A percentile compares a stretch with the other conserved stretches of the same genome.
phyloP scores from a whole-genome alignment of 1,140 invertebrate species.

The Hylaeus anthracinus region DNA sequence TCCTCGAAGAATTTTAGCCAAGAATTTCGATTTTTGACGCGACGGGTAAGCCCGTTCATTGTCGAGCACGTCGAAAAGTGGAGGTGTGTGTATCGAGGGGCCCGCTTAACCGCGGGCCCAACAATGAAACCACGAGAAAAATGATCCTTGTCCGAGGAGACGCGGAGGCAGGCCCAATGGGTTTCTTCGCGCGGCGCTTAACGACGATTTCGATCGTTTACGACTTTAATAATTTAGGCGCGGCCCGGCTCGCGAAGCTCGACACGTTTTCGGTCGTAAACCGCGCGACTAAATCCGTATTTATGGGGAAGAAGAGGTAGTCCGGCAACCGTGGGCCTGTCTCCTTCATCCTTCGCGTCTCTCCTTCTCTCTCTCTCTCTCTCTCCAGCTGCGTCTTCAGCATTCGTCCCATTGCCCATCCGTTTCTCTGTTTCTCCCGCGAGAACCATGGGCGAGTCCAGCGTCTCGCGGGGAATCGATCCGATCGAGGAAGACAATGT shows the following conservation, averaged over 20 bases:
- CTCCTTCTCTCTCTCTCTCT: conserved; percentile 10
- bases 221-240: conserved; percentile 81
- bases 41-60: conserved; percentile 48
- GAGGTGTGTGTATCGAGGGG: conserved; percentile 6
- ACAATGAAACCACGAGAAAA: conserved; percentile 71
- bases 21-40: no score
- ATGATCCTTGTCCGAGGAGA: conserved; percentile 60
- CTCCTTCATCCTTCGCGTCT: conserved; percentile 35
- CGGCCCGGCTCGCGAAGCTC: conserved; percentile 77
- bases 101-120: conserved; percentile 45
- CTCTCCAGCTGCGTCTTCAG: not conserved
- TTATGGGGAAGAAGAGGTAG: conserved; percentile 78
- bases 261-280: conserved; percentile 81
- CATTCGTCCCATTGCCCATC: conserved; percentile 12
- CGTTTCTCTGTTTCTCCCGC: conserved; percentile 39
- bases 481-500: conserved; percentile 22
- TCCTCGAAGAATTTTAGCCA: no score
- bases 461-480: conserved; percentile 10
- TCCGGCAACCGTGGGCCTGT: conserved; percentile 60
- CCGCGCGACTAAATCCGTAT: conserved; percentile 79
- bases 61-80: conserved; percentile 31
- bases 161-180: conserved; percentile 54
- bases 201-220: conserved; percentile 81
- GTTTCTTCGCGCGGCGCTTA: conserved; percentile 76
- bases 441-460: not conserved